Conservation (phyloP, 2,113 vertebrate species). For the Syrrhaptes paradoxus region DNA sequence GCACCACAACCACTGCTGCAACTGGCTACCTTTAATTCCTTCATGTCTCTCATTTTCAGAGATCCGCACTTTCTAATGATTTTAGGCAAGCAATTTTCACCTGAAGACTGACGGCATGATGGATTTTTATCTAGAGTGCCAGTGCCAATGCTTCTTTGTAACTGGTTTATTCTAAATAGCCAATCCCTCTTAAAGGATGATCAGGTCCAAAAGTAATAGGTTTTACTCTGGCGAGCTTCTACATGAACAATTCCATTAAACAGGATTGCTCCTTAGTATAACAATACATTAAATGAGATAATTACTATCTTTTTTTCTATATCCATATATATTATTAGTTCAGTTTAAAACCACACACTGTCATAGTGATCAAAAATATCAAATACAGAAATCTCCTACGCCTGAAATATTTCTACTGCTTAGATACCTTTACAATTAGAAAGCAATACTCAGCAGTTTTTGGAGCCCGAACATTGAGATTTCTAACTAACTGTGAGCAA, state of each 20-base stretch:
- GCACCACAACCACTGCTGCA: not conserved
- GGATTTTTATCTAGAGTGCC: not conserved
- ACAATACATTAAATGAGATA: not conserved
- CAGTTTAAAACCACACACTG: not conserved
- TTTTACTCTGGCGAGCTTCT: conserved; percentile 6
- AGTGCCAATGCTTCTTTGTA: not conserved
- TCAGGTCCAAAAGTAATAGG: conserved; percentile 24
- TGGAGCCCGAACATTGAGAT: not conserved
- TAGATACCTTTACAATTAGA: not conserved
- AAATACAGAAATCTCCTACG: not conserved
- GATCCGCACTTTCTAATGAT: not conserved
- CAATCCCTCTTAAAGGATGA: conserved; percentile 44
- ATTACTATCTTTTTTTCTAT: not conserved
- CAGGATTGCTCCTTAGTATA: conserved; percentile 4
- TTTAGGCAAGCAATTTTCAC: not conserved
- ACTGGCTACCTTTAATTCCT: not conserved
- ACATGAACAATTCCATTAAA: not conserved
- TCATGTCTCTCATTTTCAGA: not conserved
- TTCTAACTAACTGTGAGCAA: not conserved
- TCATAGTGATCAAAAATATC: not conserved
- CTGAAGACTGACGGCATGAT: not conserved
- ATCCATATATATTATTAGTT: not conserved
- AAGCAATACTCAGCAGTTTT: not conserved
- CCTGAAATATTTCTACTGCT: not conserved
- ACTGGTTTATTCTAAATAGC: conserved; percentile 29